A percentile compares a stretch with the other conserved stretches of the same genome.
These are phyloP conservation scores for Acleris sparsana DNA, from an alignment of 2,888 invertebrate genomes.

Conservation along the genomic window DNA sequence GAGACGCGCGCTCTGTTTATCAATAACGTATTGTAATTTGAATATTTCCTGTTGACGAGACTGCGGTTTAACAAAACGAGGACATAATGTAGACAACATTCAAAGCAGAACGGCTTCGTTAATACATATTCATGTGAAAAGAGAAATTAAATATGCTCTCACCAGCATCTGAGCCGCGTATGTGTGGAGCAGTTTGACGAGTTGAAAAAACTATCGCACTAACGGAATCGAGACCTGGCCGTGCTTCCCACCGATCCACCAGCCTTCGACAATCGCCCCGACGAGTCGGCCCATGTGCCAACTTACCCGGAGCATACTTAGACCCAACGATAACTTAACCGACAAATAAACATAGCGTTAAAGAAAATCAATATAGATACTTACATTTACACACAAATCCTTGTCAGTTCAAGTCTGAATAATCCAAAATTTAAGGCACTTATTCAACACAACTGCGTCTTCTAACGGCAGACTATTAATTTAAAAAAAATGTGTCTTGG, in stretches of 20 bases:
- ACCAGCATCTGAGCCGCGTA: slow-evolving; percentile 22
- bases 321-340: slow-evolving; percentile 12
- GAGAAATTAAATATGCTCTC: slow-evolving; percentile 40
- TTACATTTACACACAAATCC: slow-evolving; percentile 35
- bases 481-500: too few species aligned
- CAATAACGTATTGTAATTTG: slow-evolving; percentile 21
- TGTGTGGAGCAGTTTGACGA: slow-evolving; percentile 37
- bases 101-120: slow-evolving; percentile 23
- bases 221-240: slow-evolving; percentile 39
- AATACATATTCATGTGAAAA: slow-evolving; percentile 41
- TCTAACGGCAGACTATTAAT: slow-evolving; percentile 5
- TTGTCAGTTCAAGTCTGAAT: slow-evolving; percentile 14
- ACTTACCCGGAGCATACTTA: slow-evolving; percentile 2
- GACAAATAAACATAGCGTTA: slow-evolving; percentile 29
- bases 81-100: slow-evolving; percentile 20
- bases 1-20: slow-evolving; percentile 15
- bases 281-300: slow-evolving; percentile 1
- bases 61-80: slow-evolving; percentile 26
- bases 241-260: slow-evolving; percentile 32
- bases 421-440: slow-evolving; percentile 29
- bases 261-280: slow-evolving; percentile 19
- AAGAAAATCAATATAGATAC: slow-evolving; percentile 37
- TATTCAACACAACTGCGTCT: slow-evolving; percentile 17
- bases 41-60: slow-evolving; percentile 27
- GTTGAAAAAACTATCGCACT: slow-evolving; percentile 41